Base-by-base conservation (phyloP, 2,888 invertebrate genomes). In the Nephrotoma guestfalica region DNA sequence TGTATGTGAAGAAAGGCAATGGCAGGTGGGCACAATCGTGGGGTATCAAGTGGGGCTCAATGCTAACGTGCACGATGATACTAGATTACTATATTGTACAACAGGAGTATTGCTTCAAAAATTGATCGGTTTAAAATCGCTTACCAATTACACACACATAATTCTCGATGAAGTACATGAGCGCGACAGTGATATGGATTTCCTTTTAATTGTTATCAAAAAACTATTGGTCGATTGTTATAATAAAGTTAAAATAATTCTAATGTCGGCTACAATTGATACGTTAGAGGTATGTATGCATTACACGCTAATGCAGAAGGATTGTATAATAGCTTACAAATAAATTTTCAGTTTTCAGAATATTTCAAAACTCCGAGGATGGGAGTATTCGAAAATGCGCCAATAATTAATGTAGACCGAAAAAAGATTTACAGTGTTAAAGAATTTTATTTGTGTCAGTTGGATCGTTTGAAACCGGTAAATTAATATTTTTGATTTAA, bases 241-340 rank as follows among this genome's bases (percentile, higher is more conserved):
- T 0, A 91, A 92, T 0, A 91, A 92, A 87, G 94, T 95, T 0
- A 96, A 95, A 91, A 93, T 96, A 0, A 93, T 99, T 86, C 92
- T 99, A 2, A 99, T 99, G 98, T 98, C 98, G 0, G 99, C 99
- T 0, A 98, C 99, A 1, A 95, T 98, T 89, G 94, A 97, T 89
- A 93, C 95, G 0, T 91, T 93, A 2, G 93, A 89, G 88, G 90
- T 90, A 83, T 86, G 41, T 83, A 45, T 57, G 5, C 40, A n/a
- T 41, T 84, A 30, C 30, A 30, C 30, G 2, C 30, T 3, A 30
- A 30, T 30, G 30, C 5, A 41, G 15, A 13, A 9, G 30, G 30
- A 30, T 30, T 3, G 30, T 30, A 3, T 30, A 30, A 30, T 30
- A 3, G 30, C 30, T 30, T 30, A 30, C 1, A 30, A 30, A 30